These are phyloP conservation scores for Chaetorhynchus papuensis DNA, from an alignment of 2,113 vertebrate genomes.

Conservation along the genomic window DNA sequence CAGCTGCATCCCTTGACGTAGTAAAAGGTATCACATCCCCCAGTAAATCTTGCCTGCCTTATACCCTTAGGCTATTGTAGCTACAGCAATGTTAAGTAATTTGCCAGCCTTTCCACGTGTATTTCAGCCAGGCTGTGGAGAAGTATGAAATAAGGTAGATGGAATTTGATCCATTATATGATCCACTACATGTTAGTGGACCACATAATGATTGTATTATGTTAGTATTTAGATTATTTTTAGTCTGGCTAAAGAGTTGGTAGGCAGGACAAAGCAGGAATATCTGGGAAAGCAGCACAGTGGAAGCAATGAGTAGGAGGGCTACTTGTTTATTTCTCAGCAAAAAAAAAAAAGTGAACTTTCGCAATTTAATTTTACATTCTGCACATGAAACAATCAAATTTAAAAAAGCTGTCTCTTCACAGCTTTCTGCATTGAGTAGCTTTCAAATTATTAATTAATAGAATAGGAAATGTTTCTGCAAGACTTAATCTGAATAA, in stretches of 20 bases:
- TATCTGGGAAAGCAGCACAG: neutral
- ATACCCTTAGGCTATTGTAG: neutral
- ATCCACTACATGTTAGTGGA: neutral
- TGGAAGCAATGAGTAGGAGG: neutral
- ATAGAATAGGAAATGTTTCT: slow-evolving; percentile 32
- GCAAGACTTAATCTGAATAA: slow-evolving; percentile 26
- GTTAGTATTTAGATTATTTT: neutral
- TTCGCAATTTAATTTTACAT: neutral
- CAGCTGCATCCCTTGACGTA: neutral
- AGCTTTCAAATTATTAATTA: slow-evolving; percentile 49
- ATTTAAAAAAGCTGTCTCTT: slow-evolving; percentile 1
- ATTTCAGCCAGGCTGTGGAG: neutral
- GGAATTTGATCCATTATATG: neutral
- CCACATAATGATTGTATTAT: too few species aligned
- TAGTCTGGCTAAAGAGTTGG: neutral
- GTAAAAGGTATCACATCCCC: neutral
- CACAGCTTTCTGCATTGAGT: neutral
- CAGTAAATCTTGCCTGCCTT: neutral
- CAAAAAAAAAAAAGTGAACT: neutral
- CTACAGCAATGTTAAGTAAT: neutral
- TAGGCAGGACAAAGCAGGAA: neutral
- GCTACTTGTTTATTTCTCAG: neutral
- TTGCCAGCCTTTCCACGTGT: neutral
- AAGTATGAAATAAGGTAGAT: neutral
- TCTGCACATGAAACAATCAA: neutral